A percentile compares a stretch with the other conserved stretches of the same genome.
Evolutionary conservation across 2,797 vertebrate genomes (phyloP).

Genomic region (Hylomyscus alleni): DNA sequence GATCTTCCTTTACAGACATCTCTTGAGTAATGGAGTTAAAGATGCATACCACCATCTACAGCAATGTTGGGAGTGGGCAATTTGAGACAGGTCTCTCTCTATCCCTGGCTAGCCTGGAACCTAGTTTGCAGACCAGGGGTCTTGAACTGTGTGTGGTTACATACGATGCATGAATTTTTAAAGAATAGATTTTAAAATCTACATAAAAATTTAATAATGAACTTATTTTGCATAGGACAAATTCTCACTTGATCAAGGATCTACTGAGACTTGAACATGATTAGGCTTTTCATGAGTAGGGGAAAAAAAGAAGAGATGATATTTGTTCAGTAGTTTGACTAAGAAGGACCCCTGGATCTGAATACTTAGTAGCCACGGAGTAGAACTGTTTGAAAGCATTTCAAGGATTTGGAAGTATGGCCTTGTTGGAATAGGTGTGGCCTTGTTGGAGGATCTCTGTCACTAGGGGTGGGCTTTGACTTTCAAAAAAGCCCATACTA

Average conservation of each 20-base stretch:
- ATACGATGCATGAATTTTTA: neutral
- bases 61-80: neutral
- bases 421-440: neutral
- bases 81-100: neutral
- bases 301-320: neutral
- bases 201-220: neutral
- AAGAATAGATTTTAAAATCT: neutral
- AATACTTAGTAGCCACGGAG: neutral
- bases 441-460: neutral
- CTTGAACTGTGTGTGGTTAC: neutral
- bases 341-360: neutral
- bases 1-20: neutral
- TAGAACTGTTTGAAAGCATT: neutral
- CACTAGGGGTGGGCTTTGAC: neutral
- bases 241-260: slow-evolving; percentile 5
- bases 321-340: neutral
- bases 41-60: neutral
- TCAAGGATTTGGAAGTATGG: neutral
- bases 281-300: neutral
- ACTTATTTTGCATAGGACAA: slow-evolving; percentile 25
- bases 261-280: neutral
- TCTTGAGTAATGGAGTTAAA: neutral
- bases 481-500: neutral
- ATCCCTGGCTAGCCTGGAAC: neutral
- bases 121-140: neutral